Evolutionary conservation across 2,113 vertebrate genomes (phyloP).

Genomic region (Catharus bicknelli): DNA sequence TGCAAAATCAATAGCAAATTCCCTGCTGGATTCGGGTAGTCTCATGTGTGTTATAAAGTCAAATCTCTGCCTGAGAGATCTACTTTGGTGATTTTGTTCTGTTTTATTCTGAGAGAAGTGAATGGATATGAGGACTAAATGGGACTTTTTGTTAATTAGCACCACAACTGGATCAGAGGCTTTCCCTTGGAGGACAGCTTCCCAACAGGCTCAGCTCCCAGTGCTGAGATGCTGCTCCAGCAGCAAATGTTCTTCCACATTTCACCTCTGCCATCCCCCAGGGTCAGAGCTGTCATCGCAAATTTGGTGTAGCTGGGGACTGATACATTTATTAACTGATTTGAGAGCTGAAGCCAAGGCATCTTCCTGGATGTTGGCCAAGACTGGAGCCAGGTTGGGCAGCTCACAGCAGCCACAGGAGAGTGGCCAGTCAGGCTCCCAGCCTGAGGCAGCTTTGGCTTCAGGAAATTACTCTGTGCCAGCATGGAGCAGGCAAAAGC

Average conservation of each 20-base stretch:
- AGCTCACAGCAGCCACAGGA: background rate
- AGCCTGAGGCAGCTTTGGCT: background rate
- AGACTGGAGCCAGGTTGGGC: background rate
- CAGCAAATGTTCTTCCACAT: background rate
- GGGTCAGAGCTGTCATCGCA: background rate
- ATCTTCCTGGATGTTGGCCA: background rate
- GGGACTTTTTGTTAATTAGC: background rate
- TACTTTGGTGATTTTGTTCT: background rate
- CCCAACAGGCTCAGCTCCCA: background rate
- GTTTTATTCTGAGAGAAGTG: background rate
- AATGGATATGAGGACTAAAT: background rate
- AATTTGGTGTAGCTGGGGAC: background rate
- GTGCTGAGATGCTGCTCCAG: fast-evolving
- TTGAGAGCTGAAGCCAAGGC: background rate
- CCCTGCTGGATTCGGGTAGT: background rate
- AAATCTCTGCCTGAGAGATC: background rate
- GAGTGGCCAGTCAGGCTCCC: background rate
- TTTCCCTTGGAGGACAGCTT: background rate
- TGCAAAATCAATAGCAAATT: constrained; percentile 4
- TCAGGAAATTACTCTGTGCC: background rate
- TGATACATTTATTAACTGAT: background rate
- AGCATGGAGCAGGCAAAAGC: background rate
- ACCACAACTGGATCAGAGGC: background rate
- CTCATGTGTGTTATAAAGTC: background rate
- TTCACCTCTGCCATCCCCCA: background rate